These are phyloP conservation scores for Anolis sagrei DNA, from an alignment of 2,113 vertebrate species.

Conservation along the genomic window DNA sequence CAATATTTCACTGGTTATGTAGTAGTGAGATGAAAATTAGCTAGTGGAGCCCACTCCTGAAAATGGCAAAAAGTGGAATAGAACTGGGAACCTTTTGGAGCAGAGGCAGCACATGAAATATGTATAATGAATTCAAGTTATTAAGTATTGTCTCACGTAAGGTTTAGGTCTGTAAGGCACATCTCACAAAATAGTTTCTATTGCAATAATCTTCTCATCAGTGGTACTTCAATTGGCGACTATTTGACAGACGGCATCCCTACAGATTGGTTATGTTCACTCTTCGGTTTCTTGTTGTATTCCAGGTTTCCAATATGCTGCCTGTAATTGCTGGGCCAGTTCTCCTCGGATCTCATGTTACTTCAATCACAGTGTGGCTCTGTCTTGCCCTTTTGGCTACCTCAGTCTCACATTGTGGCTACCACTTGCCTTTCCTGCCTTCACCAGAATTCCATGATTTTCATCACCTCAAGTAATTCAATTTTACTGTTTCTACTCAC, in stretches of 20 bases:
- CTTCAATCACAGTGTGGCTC: slow-evolving; percentile 84
- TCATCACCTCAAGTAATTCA: slow-evolving; percentile 91
- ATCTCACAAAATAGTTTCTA: not conserved
- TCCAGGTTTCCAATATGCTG: slow-evolving; percentile 88
- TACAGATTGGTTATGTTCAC: not conserved
- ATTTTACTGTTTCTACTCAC: not conserved
- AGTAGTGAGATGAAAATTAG: not conserved
- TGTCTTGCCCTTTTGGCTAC: slow-evolving; percentile 83
- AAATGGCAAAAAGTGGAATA: not conserved
- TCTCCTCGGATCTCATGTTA: slow-evolving; percentile 85
- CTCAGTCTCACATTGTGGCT: slow-evolving; percentile 91
- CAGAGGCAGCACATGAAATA: too few relatives aligned
- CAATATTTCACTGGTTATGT: not conserved
- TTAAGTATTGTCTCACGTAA: too few relatives aligned
- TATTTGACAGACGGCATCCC: not conserved
- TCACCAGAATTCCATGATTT: slow-evolving; percentile 96
- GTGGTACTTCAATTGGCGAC: not conserved
- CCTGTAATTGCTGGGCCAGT: slow-evolving; percentile 83
- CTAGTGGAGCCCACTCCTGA: not conserved
- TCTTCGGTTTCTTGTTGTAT: not conserved
- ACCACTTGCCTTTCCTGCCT: slow-evolving; percentile 93
- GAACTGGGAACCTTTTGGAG: too few relatives aligned
- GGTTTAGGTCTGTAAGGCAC: too few relatives aligned
- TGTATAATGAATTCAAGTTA: too few relatives aligned
- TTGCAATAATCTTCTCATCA: not conserved